Percentiles rank a stretch among this genome's conserved stretches.
These are phyloP conservation scores for Hesperia comma DNA, from an alignment of 2,888 invertebrate species.

Conservation along the genomic window DNA sequence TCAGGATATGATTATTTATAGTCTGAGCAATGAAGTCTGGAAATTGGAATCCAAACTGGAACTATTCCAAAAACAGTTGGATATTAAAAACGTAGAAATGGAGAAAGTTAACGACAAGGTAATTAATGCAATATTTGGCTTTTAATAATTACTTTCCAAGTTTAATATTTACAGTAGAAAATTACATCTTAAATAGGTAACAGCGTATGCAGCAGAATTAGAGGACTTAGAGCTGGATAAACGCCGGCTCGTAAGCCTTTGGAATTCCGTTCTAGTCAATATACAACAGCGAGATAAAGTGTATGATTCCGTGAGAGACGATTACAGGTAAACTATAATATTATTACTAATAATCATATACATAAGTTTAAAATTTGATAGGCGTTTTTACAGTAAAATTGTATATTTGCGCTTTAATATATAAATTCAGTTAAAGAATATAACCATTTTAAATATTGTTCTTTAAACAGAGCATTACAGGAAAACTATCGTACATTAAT, in stretches of 20 bases:
- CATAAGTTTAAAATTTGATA: too few relatives aligned
- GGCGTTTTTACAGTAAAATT: too few relatives aligned
- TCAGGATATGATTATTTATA: constrained; percentile 87
- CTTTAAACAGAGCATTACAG: constrained; percentile 77
- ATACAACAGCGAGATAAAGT: constrained; percentile 88
- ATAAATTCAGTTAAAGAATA: background rate
- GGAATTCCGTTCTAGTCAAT: constrained; percentile 89
- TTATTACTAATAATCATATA: too few relatives aligned
- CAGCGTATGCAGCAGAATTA: constrained; percentile 88
- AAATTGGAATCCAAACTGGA: constrained; percentile 87
- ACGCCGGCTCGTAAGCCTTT: constrained; percentile 87
- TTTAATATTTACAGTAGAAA: too few relatives aligned
- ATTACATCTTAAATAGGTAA: constrained; percentile 67
- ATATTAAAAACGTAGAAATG: constrained; percentile 86
- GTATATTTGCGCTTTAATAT: too few relatives aligned
- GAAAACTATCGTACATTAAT: constrained; percentile 82
- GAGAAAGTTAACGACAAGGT: constrained; percentile 78
- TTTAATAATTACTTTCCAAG: too few relatives aligned
- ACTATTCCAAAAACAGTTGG: constrained; percentile 85
- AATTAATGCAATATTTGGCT: constrained; percentile 18
- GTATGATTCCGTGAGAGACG: constrained; percentile 84
- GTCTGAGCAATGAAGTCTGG: constrained; percentile 88
- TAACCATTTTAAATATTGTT: background rate
- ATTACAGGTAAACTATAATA: constrained; percentile 81
- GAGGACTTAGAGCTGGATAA: constrained; percentile 89